Conservation (phyloP, 1,140 invertebrate species). For the Cydia fagiglandana region DNA sequence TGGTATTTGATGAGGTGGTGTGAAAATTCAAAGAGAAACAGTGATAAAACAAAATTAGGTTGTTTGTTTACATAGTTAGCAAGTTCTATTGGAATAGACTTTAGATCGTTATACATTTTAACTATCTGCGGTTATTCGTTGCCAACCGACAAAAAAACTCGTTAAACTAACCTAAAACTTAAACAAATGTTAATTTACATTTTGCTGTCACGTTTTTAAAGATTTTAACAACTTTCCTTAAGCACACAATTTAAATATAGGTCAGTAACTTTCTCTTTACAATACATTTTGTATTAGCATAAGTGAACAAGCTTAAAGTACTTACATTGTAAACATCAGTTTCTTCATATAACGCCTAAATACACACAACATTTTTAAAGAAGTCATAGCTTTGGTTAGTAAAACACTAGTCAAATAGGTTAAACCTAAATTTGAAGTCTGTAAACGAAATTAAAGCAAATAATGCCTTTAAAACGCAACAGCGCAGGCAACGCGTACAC, state of each 20-base stretch:
- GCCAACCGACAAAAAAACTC: not conserved
- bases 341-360: constrained; percentile 54
- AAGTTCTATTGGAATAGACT: too few species aligned
- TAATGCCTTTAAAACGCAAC: not conserved
- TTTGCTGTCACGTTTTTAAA: not conserved
- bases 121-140: constrained; percentile 27
- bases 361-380: constrained; percentile 37
- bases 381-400: constrained; percentile 1
- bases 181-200: constrained; percentile 4
- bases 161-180: not conserved
- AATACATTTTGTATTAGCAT: constrained; percentile 37
- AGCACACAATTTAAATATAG: not conserved
- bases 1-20: too few species aligned
- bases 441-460: not conserved
- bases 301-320: constrained; percentile 35
- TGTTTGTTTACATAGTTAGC: too few species aligned
- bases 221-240: not conserved
- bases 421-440: not conserved
- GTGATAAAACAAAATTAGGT: too few species aligned
- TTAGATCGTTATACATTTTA: not conserved
- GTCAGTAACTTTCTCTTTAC: constrained; percentile 12
- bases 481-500: constrained; percentile 1
- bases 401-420: constrained; percentile 2
- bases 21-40: too few species aligned
- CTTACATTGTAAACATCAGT: constrained; percentile 59